Evolutionary conservation across 2,888 invertebrate species (phyloP), one percentile per base, ranked within the genome.

Genomic region (Agriotes lineatus): DNA sequence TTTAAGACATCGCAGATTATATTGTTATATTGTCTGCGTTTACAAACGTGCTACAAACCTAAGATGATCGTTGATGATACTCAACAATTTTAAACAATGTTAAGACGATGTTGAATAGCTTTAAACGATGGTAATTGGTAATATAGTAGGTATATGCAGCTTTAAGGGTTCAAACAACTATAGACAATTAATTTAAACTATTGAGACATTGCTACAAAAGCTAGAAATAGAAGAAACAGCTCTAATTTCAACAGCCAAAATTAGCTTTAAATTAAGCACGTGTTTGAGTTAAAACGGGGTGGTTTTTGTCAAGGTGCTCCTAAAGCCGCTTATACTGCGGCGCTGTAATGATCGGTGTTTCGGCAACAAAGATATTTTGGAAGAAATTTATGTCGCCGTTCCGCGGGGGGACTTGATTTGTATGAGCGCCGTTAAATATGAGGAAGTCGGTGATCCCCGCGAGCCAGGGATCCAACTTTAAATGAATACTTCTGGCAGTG

Each of bases 281-380:
- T 72, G 72, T 71, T 69, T 67, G 7, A 25, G 25, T 25, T 25
- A 25, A 67, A 72, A 71, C 69, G 67, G 65, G 56, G 74, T 44
- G 59, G 54, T 60, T 63, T 70, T 70, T 67, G 62, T 54, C 63
- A 59, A 67, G 60, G 64, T 60, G 12, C 30, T n/a, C 45, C 52
- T 50, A 52, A 20, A 50, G 35, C 44, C 60, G 67, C 48, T 63
- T 65, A 58, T 64, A 63, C 60, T 64, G 56, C 44, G 58, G 66
- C 61, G 45, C 42, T 69, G 66, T 61, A 69, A 69, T 69, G 66
- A 66, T 56, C 14, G 25, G 44, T 57, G 37, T 62, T 69, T 69
- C 66, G 58, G 52, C 65, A 59, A 48, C 60, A 12, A 10, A 42
- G 20, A 42, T 58, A 42, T 58, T 58, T 58, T 58, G 22, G 18